Evolutionary conservation across 2,113 vertebrate species (phyloP).

Genomic region (Corynorhinus townsendii): DNA sequence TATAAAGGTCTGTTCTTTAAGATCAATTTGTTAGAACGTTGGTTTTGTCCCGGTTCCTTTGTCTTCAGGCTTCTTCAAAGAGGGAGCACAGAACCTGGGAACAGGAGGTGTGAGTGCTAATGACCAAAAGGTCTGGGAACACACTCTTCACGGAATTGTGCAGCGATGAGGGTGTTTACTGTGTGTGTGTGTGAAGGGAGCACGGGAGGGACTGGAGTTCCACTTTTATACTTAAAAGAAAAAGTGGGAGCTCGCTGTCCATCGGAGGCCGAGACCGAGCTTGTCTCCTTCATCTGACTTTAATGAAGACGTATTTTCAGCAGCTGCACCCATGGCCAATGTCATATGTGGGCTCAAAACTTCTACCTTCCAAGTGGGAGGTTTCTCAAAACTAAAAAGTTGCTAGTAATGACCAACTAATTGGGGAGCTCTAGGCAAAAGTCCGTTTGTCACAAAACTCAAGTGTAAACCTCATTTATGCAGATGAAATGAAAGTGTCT

Average conservation of each 20-base stretch:
- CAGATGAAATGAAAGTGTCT: slow-evolving; percentile 5
- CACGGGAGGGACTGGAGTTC: slow-evolving; percentile 49
- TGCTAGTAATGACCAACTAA: slow-evolving; percentile 62
- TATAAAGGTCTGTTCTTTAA: slow-evolving; percentile 74
- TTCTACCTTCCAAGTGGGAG: slow-evolving; percentile 71
- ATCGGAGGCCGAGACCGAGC: slow-evolving; percentile 54
- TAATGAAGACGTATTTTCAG: slow-evolving; percentile 81
- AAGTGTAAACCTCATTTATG: slow-evolving; percentile 25
- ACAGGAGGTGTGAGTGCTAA: neutral
- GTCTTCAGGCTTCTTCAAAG: slow-evolving; percentile 35
- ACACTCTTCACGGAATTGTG: neutral
- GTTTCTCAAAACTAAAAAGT: slow-evolving; percentile 65
- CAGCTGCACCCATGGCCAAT: slow-evolving; percentile 81
- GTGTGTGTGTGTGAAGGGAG: neutral
- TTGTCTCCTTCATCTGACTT: slow-evolving; percentile 77
- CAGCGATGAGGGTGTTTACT: neutral
- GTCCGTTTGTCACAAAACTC: neutral
- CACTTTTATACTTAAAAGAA: slow-evolving; percentile 70
- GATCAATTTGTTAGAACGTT: slow-evolving; percentile 64
- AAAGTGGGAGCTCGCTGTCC: slow-evolving; percentile 62
- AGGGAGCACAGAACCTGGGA: slow-evolving; percentile 5
- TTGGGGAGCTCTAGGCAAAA: slow-evolving; percentile 38
- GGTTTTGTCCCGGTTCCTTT: slow-evolving; percentile 38
- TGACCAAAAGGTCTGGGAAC: slow-evolving; percentile 8
- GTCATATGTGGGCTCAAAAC: slow-evolving; percentile 72